These are phyloP conservation scores for Pimephales promelas DNA, from an alignment of 2,113 vertebrate species.

Conservation along the genomic window DNA sequence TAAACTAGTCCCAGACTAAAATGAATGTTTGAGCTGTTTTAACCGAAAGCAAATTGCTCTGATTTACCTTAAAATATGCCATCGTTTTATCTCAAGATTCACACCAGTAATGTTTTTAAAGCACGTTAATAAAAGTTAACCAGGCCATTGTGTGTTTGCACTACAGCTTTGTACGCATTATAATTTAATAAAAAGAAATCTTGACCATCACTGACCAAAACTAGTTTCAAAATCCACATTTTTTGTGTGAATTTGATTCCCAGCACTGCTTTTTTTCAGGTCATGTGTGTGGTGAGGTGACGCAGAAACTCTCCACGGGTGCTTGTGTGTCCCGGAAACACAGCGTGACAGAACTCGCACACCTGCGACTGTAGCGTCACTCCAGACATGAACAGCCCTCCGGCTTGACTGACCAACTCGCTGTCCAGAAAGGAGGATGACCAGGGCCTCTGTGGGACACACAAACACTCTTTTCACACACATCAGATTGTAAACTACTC, in stretches of 20 bases:
- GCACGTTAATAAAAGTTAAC: too few species aligned
- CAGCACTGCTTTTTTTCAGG: slow-evolving; percentile 53
- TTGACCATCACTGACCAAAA: not conserved
- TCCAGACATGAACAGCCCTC: slow-evolving; percentile 58
- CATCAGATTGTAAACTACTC: not conserved
- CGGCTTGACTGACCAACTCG: not conserved
- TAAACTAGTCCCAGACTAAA: too few species aligned
- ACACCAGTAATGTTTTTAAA: too few species aligned
- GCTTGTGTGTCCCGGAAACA: slow-evolving; percentile 69
- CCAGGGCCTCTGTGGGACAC: slow-evolving; percentile 65
- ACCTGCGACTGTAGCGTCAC: slow-evolving; percentile 71
- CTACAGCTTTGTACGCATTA: not conserved
- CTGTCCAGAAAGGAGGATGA: slow-evolving; percentile 61
- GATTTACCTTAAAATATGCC: too few species aligned
- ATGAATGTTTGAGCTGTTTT: too few species aligned
- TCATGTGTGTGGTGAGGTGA: slow-evolving; percentile 74
- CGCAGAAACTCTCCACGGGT: slow-evolving; percentile 73
- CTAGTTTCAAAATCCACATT: not conserved
- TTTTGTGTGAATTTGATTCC: not conserved
- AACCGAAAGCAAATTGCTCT: too few species aligned
- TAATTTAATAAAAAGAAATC: not conserved
- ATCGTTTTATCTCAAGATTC: too few species aligned
- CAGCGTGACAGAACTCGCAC: slow-evolving; percentile 79
- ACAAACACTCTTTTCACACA: not conserved
- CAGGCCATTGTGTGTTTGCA: not conserved